Percentiles rank a stretch among this genome's conserved stretches.
Evolutionary conservation across 35 echinoderm and acorn worm species (phyloP).

Genomic region (Strongylocentrotus purpuratus): DNA sequence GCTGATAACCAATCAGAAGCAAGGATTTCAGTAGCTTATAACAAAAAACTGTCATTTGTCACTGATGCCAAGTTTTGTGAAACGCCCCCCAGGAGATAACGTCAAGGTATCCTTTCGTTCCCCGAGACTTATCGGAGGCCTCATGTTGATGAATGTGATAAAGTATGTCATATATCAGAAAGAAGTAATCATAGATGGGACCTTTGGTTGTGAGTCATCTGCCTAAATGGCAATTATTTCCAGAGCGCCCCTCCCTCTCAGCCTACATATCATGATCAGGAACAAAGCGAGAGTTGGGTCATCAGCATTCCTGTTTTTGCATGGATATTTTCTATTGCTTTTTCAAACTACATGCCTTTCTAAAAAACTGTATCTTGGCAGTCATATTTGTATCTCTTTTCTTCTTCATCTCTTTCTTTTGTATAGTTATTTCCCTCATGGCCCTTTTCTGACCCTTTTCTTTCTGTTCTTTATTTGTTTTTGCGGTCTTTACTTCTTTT

Average conservation of each 20-base stretch:
- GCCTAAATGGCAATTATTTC: conserved; percentile 8
- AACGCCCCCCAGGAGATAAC: background rate
- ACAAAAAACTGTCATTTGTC: too few species aligned
- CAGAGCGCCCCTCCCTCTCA: background rate
- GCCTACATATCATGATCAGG: background rate
- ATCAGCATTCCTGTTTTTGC: background rate
- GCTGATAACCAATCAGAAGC: too few species aligned
- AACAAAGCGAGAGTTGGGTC: background rate
- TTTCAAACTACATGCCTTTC: background rate
- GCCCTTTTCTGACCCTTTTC: too few species aligned
- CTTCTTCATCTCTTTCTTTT: too few species aligned
- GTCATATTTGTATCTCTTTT: background rate
- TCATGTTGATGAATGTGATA: conserved; percentile 3
- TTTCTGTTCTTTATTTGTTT: background rate
- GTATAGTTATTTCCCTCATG: too few species aligned
- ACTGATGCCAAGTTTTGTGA: too few species aligned
- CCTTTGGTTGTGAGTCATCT: background rate
- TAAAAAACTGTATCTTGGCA: background rate
- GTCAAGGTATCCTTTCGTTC: background rate
- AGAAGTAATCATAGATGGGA: background rate
- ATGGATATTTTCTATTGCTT: background rate
- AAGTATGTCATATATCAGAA: background rate
- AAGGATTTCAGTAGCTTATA: too few species aligned
- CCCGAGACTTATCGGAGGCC: background rate
- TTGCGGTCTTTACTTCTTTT: background rate